Conservation (phyloP, 2,113 vertebrate species). For the Leucopsar rothschildi region DNA sequence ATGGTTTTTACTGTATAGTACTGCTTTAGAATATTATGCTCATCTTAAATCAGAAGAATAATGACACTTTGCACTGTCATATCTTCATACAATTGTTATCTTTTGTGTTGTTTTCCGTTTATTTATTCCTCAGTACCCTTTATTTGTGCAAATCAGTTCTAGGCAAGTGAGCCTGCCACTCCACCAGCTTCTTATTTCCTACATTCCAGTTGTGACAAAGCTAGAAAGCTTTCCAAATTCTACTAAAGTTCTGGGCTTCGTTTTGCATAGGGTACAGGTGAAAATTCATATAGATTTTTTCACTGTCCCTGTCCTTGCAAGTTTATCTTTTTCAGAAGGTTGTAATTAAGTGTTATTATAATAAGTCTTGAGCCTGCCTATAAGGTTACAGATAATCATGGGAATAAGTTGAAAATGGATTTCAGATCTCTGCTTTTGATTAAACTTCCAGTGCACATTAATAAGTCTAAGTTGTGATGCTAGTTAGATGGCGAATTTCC, state of each 20-base stretch:
- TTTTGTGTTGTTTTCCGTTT: background rate
- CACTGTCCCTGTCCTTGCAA: background rate
- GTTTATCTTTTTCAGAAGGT: background rate
- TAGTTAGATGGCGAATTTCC: background rate
- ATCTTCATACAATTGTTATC: background rate
- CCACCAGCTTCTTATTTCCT: background rate
- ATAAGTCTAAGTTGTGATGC: background rate
- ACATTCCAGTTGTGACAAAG: background rate
- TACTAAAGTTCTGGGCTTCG: background rate
- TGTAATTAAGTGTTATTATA: background rate
- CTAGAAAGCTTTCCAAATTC: background rate
- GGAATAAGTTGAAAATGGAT: background rate
- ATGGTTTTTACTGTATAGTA: background rate
- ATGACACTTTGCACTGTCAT: background rate
- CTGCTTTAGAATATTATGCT: background rate
- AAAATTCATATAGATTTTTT: background rate
- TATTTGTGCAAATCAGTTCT: background rate
- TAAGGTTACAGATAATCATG: background rate
- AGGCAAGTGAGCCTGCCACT: background rate
- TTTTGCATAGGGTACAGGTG: background rate
- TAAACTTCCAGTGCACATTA: background rate
- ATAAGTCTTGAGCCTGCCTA: background rate
- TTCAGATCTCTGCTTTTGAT: background rate
- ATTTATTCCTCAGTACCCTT: background rate
- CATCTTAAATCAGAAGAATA: background rate